Conservation (phyloP, 2,113 vertebrate genomes). For the Hippotragus niger region DNA sequence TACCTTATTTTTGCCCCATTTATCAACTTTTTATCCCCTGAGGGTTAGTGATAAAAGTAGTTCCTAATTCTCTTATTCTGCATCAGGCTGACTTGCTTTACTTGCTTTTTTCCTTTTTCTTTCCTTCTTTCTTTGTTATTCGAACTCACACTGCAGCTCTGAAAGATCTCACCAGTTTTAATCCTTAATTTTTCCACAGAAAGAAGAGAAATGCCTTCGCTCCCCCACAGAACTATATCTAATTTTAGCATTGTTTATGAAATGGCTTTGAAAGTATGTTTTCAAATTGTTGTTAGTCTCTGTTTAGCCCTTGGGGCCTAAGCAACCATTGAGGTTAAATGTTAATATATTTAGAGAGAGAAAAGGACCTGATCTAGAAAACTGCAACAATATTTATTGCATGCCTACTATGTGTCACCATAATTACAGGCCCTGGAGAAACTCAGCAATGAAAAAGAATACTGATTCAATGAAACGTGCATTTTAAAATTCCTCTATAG, state of each 20-base stretch:
- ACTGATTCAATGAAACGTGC: neutral
- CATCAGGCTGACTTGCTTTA: neutral
- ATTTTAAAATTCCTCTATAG: slow-evolving; percentile 21
- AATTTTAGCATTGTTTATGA: slow-evolving; percentile 69
- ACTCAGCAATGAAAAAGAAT: slow-evolving; percentile 19
- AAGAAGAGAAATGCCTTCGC: slow-evolving; percentile 16
- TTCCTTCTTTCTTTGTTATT: neutral
- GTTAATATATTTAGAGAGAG: neutral
- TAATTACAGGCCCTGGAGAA: neutral
- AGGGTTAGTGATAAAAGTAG: neutral
- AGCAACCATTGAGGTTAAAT: slow-evolving; percentile 27
- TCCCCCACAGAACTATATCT: slow-evolving; percentile 1
- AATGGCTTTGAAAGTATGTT: slow-evolving; percentile 57
- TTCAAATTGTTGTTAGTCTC: slow-evolving; percentile 33
- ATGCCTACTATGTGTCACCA: neutral
- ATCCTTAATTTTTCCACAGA: slow-evolving; percentile 21
- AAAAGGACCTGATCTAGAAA: neutral
- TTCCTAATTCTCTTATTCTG: neutral
- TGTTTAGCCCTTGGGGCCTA: slow-evolving; percentile 12
- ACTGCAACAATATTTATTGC: slow-evolving; percentile 8
- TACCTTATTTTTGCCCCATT: neutral
- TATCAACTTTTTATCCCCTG: neutral
- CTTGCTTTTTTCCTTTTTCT: neutral
- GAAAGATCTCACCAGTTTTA: slow-evolving; percentile 13
- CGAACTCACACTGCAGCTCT: neutral